Base-by-base conservation (phyloP, 2,888 invertebrate genomes). In the Rhogogaster chlorosoma region DNA sequence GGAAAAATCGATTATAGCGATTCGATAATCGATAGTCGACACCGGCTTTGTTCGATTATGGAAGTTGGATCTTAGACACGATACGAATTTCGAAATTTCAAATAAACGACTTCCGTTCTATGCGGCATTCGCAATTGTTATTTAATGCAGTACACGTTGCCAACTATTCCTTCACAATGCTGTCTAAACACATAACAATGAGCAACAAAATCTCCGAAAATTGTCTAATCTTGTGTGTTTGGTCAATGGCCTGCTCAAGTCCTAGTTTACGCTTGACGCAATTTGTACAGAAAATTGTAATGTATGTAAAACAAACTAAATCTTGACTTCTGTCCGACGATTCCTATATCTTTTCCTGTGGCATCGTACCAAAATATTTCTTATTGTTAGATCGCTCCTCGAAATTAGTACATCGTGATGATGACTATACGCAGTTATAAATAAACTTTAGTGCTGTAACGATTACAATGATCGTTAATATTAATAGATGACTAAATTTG, bases 401-500 rank as follows among this genome's bases (percentile, higher is more conserved):
- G 53, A 77, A 77, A 77, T 77, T 53, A 53, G 77, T 77, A 77
- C 77, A 77, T 77, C 77, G 77, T 49, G 77, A 77, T 77, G 77
- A 77, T 77, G 77, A 77, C 53, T 53, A 77, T 26, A 9, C 7
- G n/a, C 15, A 53, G 15, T 29, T 77, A 77, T 49, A 77, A 77
- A 77, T 77, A 77, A 77, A 77, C 2, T 49, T 53, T 32, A 53
- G 53, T 77, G 53, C 77, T 77, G 77, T 38, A 77, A 77, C 77
- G 38, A 77, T 77, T 77, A 53, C 77, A 53, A 53, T 77, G 77
- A 49, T 49, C 26, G 77, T 53, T 77, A 77, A 29, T 77, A 77
- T 49, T 77, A 77, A 49, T 42, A 45, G 45, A 26, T 77, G 15
- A 29, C 53, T 49, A 77, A 49, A 77, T n/a, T 77, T 29, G 15